Evolutionary conservation across 2,113 vertebrate genomes (phyloP), one percentile per base, ranked within the genome.

Genomic region (Phyllopteryx taeniolatus): DNA sequence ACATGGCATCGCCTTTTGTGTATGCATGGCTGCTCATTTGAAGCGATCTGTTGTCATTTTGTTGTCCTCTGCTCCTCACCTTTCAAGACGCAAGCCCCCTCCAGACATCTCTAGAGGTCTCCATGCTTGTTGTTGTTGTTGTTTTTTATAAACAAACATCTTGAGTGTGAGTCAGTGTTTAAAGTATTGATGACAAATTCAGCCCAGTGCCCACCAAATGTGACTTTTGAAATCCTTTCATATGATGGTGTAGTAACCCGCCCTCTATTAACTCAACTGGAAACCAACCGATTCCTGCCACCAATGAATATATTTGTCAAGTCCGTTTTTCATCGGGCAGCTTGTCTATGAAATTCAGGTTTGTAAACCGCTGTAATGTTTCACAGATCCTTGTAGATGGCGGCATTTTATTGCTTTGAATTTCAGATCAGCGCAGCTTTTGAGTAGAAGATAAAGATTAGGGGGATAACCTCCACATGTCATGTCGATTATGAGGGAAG

Each of bases 111-210:
- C 20, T 75, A 8, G 61, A 57, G 66, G 46, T 5, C 17, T 75
- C 53, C 31, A n/a, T 70, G 53, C 14, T 27, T 53, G 33, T 61
- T 22, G 27, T 27, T 27, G 27, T 27, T 27, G 27, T 14, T 49
- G 44, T 66, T 49, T 73, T 43, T 59, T 3, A 8, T 14, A 22
- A 66, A 60, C 70, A 57, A 77, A 80, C 71, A 64, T 69, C 49
- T 47, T 61, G 27, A 11, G 14, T 42, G 70, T 73, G 65, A 42
- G 54, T 53, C 65, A 73, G 15, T 54, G 67, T 84, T 87, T 90
- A 33, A 89, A 91, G 77, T 83, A 88, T 88, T 85, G 76, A 90
- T 87, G 85, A 83, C 83, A 79, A 72, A 76, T 54, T 43, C 9
- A 60, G 75, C 68, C 44, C 75, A 74, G 70, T 59, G 67, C 68